phyloP scores from a whole-genome alignment of 2,113 vertebrate species.

The Drymodes brunneopygia region DNA sequence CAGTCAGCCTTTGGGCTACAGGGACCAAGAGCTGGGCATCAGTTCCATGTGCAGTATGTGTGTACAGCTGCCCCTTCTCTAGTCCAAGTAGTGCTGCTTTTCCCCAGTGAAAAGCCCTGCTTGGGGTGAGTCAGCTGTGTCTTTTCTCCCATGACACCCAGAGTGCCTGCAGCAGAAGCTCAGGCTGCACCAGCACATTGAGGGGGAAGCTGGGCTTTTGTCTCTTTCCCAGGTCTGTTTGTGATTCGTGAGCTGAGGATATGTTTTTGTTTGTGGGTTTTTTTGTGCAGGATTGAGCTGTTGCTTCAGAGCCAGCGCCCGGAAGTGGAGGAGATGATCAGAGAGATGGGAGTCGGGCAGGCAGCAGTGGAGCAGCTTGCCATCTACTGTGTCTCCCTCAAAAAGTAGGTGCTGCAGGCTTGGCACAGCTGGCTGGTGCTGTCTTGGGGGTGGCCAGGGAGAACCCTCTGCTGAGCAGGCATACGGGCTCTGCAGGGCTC shows the following conservation, averaged over 20 bases:
- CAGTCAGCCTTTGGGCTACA: not conserved
- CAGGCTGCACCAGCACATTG: not conserved
- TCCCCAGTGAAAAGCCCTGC: not conserved
- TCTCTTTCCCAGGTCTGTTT: not conserved
- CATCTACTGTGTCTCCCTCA: constrained; percentile 92
- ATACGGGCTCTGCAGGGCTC: rapidly evolving
- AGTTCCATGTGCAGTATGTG: not conserved
- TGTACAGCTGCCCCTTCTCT: not conserved
- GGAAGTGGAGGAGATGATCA: constrained; percentile 94
- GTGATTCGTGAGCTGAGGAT: not conserved
- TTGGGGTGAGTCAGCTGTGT: not conserved
- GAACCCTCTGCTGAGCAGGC: not conserved
- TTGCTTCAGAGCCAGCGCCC: constrained; percentile 88
- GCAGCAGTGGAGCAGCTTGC: constrained; percentile 92
- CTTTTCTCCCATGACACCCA: not conserved
- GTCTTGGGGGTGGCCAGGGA: not conserved
- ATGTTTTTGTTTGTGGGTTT: not conserved
- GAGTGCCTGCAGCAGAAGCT: not conserved
- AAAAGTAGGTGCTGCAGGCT: constrained; percentile 81
- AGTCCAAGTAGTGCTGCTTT: not conserved
- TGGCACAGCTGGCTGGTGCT: not conserved
- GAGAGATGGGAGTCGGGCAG: constrained; percentile 88
- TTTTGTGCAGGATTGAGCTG: constrained; percentile 79
- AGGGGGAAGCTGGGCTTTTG: not conserved
- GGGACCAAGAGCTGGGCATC: not conserved